These are phyloP conservation scores for Promerops cafer DNA, from an alignment of 2,113 vertebrate species.

Conservation along the genomic window DNA sequence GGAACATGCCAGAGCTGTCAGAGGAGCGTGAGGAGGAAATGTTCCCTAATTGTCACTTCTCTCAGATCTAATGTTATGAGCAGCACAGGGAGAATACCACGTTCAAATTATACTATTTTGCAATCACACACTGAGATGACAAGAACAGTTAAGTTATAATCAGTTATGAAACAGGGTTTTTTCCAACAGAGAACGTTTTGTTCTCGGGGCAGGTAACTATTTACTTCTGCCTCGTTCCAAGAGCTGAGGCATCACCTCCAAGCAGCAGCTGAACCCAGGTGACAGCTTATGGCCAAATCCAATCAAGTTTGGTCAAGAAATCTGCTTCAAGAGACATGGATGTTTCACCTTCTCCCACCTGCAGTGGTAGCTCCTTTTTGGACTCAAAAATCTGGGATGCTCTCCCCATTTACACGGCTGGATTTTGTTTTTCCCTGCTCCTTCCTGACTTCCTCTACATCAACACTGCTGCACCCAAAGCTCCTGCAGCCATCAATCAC, in stretches of 20 bases:
- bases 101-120: background rate
- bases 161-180: background rate
- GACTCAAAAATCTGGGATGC: background rate
- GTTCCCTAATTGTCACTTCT: background rate
- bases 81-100: background rate
- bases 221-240: background rate
- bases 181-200: background rate
- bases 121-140: background rate
- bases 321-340: background rate
- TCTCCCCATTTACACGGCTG: background rate
- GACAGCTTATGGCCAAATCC: background rate
- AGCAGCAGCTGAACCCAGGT: background rate
- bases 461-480: background rate
- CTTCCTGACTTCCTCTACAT: background rate
- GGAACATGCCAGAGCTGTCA: background rate
- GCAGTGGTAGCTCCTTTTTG: background rate
- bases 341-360: background rate
- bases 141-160: background rate
- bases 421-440: background rate
- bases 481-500: background rate
- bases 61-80: background rate
- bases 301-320: background rate
- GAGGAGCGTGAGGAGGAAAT: background rate
- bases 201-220: background rate
- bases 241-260: background rate